phyloP scores from a whole-genome alignment of 1,140 invertebrate genomes.

The Dermatophagoides farinae region DNA sequence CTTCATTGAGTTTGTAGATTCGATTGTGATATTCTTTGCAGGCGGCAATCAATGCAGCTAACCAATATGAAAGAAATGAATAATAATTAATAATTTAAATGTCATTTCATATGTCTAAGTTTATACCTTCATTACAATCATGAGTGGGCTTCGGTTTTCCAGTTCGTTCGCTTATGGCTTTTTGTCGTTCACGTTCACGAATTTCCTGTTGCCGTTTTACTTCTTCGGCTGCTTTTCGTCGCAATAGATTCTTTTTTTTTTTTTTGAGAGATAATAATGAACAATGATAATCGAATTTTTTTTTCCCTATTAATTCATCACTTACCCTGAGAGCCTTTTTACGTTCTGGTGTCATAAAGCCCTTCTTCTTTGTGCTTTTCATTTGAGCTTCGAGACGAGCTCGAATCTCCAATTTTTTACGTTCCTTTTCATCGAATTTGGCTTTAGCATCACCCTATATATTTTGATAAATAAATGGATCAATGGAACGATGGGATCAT shows the following conservation, averaged over 20 bases:
- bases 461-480: constrained; percentile 16
- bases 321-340: constrained; percentile 87
- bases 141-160: background rate
- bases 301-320: background rate
- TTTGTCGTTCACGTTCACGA: background rate
- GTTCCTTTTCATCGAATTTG: constrained; percentile 19
- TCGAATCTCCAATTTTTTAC: constrained; percentile 45
- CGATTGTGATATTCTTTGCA: constrained; percentile 81
- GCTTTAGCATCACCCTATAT: constrained; percentile 21
- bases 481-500: background rate
- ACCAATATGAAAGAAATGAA: background rate
- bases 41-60: constrained; percentile 6
- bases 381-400: constrained; percentile 83
- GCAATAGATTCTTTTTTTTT: constrained; percentile 10
- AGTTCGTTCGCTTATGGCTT: constrained; percentile 4
- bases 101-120: background rate
- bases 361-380: constrained; percentile 77
- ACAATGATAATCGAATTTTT: background rate
- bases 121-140: constrained; percentile 3
- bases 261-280: background rate
- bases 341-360: constrained; percentile 92
- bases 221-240: constrained; percentile 11
- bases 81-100: background rate
- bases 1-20: constrained; percentile 85
- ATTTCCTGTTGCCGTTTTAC: constrained; percentile 10